Conservation (phyloP, 2,113 vertebrate species). For the Nothocercus nigrocapillus region DNA sequence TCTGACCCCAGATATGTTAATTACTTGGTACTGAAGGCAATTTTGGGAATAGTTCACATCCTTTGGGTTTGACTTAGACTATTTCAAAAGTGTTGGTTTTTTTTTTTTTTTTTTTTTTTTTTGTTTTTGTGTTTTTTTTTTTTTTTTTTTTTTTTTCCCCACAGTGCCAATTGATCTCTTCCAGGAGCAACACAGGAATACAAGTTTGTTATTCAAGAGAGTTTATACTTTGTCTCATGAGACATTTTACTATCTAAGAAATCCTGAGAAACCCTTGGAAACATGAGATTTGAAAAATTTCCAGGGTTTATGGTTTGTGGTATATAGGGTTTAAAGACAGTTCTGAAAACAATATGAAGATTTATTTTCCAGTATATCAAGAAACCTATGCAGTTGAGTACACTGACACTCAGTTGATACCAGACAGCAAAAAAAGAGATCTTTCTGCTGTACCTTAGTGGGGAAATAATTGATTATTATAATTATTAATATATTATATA, state of each 20-base stretch:
- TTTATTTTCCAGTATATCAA: not conserved
- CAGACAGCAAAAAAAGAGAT: not conserved
- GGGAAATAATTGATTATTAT: no score
- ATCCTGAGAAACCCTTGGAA: not conserved
- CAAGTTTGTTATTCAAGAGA: not conserved
- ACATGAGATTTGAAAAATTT: not conserved
- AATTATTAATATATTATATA: no score
- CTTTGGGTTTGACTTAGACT: not conserved
- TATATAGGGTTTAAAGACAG: not conserved
- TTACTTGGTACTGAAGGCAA: not conserved
- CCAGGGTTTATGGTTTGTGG: not conserved
- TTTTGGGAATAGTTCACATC: not conserved
- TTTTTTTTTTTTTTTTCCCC: no score
- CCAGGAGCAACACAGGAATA: not conserved
- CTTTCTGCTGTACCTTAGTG: not conserved
- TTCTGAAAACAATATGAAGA: not conserved
- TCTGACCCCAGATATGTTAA: not conserved
- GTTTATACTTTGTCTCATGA: not conserved
- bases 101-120: no score
- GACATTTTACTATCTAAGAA: not conserved
- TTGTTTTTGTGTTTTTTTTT: no score
- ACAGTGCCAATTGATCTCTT: not conserved
- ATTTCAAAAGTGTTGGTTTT: not conserved
- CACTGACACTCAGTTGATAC: not conserved
- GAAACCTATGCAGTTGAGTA: not conserved